Percentiles rank a stretch among this genome's conserved stretches.
phyloP scores from a whole-genome alignment of 2,888 invertebrate species.

The Drosophila lacicola region DNA sequence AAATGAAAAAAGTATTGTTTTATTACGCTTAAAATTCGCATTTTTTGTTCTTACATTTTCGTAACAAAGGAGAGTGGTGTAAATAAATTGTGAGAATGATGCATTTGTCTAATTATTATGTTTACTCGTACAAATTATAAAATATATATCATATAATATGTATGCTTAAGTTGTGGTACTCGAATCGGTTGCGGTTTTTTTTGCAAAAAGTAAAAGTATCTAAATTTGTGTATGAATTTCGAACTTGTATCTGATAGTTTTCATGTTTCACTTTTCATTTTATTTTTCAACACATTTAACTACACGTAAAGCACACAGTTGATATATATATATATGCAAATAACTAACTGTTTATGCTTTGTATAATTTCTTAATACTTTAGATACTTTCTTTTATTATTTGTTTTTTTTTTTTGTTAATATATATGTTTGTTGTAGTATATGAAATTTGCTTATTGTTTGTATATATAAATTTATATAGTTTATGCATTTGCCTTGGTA shows the following conservation, averaged over 20 bases:
- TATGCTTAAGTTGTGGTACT: constrained; percentile 36
- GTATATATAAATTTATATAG: constrained; percentile 56
- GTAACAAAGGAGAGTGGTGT: constrained; percentile 69
- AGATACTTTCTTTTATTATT: constrained; percentile 42
- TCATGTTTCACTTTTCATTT: constrained; percentile 37
- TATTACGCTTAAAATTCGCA: constrained; percentile 60
- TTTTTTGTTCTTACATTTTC: constrained; percentile 71
- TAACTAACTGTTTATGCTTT: constrained; percentile 42
- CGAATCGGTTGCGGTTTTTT: constrained; percentile 5
- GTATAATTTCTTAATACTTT: constrained; percentile 62
- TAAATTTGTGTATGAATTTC: constrained; percentile 29
- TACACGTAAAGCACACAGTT: constrained; percentile 53
- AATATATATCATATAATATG: constrained; percentile 41
- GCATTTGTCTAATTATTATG: constrained; percentile 60
- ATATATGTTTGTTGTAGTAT: constrained; percentile 49
- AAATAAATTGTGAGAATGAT: constrained; percentile 78
- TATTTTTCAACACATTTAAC: constrained; percentile 55
- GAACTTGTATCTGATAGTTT: constrained; percentile 19
- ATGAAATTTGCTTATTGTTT: constrained; percentile 56
- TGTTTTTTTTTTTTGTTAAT: constrained; percentile 1
- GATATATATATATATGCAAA: constrained; percentile 37
- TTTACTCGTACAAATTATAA: constrained; percentile 70
- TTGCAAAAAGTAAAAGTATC: constrained; percentile 48
- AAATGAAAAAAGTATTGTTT: constrained; percentile 73
- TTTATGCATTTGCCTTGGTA: constrained; percentile 57